These are phyloP conservation scores for Cryptotis parvus DNA, from an alignment of 2,113 vertebrate species.

Conservation along the genomic window DNA sequence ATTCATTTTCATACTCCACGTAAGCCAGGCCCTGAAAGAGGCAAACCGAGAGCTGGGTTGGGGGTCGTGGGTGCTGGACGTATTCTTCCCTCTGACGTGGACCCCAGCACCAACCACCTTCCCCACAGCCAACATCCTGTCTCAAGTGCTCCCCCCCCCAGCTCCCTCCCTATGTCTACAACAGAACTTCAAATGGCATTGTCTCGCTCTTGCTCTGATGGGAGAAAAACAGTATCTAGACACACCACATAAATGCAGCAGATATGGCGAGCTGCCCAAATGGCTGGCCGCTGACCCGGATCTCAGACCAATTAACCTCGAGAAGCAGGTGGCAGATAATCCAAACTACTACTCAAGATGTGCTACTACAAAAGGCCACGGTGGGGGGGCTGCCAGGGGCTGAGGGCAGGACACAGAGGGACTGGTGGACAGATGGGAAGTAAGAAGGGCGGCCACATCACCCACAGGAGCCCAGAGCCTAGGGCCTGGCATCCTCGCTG, in stretches of 20 bases:
- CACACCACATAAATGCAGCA: neutral
- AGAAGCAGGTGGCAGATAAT: neutral
- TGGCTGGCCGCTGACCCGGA: neutral
- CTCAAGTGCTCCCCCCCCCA: neutral
- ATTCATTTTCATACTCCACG: constrained; percentile 95
- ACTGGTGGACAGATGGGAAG: neutral
- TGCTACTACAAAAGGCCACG: neutral
- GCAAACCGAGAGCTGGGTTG: neutral
- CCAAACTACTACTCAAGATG: no score
- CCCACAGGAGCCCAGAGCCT: neutral
- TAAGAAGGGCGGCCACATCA: neutral
- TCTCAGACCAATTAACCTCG: neutral
- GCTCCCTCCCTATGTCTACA: neutral
- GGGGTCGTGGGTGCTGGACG: rapidly evolving
- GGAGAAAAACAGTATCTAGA: neutral
- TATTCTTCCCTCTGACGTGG: no score
- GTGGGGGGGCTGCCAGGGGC: neutral
- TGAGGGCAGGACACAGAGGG: neutral
- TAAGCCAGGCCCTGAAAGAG: constrained; percentile 95
- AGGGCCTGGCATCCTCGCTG: neutral
- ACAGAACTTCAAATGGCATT: neutral
- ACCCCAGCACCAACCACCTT: neutral
- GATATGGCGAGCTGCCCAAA: neutral
- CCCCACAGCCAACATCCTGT: neutral
- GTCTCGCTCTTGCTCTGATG: neutral